Evolutionary conservation across 2,797 vertebrate species (phyloP).

Genomic region (Lates japonicus): DNA sequence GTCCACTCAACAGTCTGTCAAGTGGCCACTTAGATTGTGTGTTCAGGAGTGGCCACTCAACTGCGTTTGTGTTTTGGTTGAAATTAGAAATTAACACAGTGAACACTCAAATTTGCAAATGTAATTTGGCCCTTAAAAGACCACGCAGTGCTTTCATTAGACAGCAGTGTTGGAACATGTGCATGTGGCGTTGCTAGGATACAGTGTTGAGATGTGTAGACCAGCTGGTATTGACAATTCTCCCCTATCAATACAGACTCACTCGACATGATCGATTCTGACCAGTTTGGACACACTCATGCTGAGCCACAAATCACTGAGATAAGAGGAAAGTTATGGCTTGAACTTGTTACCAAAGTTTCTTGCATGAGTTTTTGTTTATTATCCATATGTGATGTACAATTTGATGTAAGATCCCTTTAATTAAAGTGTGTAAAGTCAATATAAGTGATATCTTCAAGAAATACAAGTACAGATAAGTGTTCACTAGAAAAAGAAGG

Average conservation of each 20-base stretch:
- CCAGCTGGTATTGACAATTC: not conserved
- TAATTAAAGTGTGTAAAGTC: not conserved
- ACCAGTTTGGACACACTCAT: not conserved
- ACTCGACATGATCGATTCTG: not conserved
- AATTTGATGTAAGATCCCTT: not conserved
- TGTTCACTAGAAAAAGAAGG: no score
- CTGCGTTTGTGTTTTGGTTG: constrained; percentile 37
- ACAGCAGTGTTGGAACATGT: not conserved
- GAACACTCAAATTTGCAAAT: constrained; percentile 48
- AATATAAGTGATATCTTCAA: not conserved
- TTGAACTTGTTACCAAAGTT: not conserved
- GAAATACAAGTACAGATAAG: no score
- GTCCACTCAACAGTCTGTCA: constrained; percentile 34
- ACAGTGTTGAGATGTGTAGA: constrained; percentile 9
- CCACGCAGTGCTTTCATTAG: constrained; percentile 7
- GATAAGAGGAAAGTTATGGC: not conserved
- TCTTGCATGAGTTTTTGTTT: not conserved
- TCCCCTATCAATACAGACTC: not conserved
- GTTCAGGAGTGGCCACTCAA: constrained; percentile 56
- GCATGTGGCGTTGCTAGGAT: constrained; percentile 49
- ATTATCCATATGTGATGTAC: not conserved
- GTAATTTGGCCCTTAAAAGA: constrained; percentile 28
- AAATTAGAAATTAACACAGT: constrained; percentile 64
- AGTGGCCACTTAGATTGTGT: constrained; percentile 48
- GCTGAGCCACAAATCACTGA: not conserved